Evolutionary conservation across 2,888 invertebrate species (phyloP).

Genomic region (Carcina quercana): DNA sequence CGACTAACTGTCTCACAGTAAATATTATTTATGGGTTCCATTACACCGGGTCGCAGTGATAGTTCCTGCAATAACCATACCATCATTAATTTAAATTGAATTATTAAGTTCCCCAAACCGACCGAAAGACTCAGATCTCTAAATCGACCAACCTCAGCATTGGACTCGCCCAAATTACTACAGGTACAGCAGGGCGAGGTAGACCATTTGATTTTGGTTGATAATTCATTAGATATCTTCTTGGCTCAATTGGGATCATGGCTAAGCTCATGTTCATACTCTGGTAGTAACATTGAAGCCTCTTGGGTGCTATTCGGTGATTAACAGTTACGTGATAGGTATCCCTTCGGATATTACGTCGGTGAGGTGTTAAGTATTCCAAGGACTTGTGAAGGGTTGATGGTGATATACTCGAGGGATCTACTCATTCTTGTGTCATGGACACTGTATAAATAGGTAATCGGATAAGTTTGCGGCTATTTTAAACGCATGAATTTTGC

Average conservation of each 20-base stretch:
- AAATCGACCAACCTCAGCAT: background rate
- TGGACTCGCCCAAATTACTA: background rate
- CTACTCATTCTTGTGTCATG: too few relatives aligned
- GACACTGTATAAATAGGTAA: too few relatives aligned
- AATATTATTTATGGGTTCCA: slow-evolving; percentile 31
- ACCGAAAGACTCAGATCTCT: slow-evolving; percentile 16
- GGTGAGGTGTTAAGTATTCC: slow-evolving; percentile 3
- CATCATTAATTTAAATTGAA: slow-evolving; percentile 32
- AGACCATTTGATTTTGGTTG: slow-evolving; percentile 13
- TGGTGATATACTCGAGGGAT: too few relatives aligned
- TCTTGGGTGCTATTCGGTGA: slow-evolving; percentile 38
- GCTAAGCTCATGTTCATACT: slow-evolving; percentile 20
- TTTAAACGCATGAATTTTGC: too few relatives aligned
- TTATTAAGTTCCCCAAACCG: slow-evolving; percentile 25
- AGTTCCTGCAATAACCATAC: slow-evolving; percentile 23
- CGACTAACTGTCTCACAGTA: slow-evolving; percentile 25
- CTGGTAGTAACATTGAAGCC: slow-evolving; percentile 22
- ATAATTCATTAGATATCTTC: slow-evolving; percentile 19
- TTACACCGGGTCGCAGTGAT: slow-evolving; percentile 25
- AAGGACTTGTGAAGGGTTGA: too few relatives aligned
- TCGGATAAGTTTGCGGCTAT: too few relatives aligned
- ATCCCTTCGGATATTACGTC: slow-evolving; percentile 23
- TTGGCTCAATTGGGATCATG: slow-evolving; percentile 26
- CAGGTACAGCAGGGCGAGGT: background rate
- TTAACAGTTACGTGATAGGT: slow-evolving; percentile 34